These are phyloP conservation scores for Brachionus calyciflorus DNA, from an alignment of 1,140 invertebrate species.

Conservation along the genomic window DNA sequence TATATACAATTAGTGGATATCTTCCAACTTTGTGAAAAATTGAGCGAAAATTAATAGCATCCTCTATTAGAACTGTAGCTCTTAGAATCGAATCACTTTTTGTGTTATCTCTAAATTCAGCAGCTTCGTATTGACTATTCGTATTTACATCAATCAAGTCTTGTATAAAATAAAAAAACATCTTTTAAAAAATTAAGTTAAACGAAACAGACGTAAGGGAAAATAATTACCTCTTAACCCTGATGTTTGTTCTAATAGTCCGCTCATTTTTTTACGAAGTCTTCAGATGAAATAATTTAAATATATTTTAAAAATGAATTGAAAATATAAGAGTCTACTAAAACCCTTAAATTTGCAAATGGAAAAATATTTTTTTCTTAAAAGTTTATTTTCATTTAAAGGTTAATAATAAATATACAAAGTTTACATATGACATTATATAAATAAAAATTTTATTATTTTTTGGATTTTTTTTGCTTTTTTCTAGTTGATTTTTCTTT, in stretches of 20 bases:
- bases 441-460: no score
- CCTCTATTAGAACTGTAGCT: constrained; percentile 35
- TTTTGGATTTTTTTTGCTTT: no score
- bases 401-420: no score
- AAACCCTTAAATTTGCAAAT: neutral
- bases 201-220: no score
- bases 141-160: constrained; percentile 5
- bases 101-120: neutral
- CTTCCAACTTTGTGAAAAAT: constrained; percentile 55
- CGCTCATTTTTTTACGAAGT: neutral
- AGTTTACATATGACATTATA: no score
- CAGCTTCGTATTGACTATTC: neutral
- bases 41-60: constrained; percentile 49
- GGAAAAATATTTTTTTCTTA: neutral
- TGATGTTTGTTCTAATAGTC: neutral
- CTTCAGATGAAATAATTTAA: neutral
- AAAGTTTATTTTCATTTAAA: neutral
- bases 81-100: constrained; percentile 10
- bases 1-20: constrained; percentile 52
- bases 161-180: neutral
- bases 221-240: neutral
- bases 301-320: neutral
- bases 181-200: neutral
- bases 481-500: no score
- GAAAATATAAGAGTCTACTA: neutral